Evolutionary conservation across 2,888 invertebrate species (phyloP).

Genomic region (Drosophila nigritarsus): DNA sequence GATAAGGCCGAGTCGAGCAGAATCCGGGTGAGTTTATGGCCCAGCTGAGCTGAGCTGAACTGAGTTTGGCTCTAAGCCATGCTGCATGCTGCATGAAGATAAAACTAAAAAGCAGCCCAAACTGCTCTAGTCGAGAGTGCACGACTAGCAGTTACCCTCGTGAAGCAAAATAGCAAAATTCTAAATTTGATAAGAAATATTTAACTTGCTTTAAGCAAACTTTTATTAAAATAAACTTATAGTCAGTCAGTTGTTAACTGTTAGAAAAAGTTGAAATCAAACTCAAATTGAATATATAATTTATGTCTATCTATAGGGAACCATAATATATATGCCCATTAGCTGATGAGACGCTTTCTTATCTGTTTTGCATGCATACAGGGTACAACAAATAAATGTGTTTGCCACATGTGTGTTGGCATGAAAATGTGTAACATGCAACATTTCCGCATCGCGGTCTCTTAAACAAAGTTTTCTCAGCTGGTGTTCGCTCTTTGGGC

Average conservation of each 20-base stretch:
- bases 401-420: constrained; percentile 6
- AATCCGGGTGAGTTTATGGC: constrained; percentile 21
- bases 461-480: constrained; percentile 49
- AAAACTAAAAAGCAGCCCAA: neutral
- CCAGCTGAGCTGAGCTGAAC: constrained; percentile 41
- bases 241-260: no score
- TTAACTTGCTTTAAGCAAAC: no score
- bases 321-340: neutral
- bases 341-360: neutral
- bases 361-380: neutral
- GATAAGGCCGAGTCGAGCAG: constrained; percentile 5
- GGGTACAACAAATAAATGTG: constrained; percentile 4
- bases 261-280: neutral
- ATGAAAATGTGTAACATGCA: constrained; percentile 57
- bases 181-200: neutral
- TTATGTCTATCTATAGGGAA: neutral
- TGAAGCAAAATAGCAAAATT: no score
- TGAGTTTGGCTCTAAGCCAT: constrained; percentile 27
- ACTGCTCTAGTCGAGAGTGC: neutral
- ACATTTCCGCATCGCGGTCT: constrained; percentile 72
- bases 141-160: neutral
- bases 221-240: neutral
- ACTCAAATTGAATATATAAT: neutral
- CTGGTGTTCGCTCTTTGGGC: constrained; percentile 55
- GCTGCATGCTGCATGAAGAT: constrained; percentile 53